Base-by-base conservation (phyloP, 2,888 invertebrate species). In the Drosophila paramelanica region DNA sequence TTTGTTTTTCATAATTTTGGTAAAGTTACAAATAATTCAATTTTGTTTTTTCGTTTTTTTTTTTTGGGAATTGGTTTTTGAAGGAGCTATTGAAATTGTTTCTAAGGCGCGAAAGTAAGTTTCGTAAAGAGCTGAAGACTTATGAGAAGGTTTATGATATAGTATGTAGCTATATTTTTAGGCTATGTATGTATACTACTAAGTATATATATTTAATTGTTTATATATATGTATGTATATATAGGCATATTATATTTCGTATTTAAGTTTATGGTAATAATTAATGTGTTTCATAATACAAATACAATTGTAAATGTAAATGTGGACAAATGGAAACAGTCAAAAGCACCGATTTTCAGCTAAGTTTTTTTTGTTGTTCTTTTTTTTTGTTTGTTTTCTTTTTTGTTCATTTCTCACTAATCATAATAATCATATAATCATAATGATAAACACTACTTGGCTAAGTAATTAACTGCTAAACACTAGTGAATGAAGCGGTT, bases 271-370 rank as follows among this genome's bases (percentile, higher is more conserved):
- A 53, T 55, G 47, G 23, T 70, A 46, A 66, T 65, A 74, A 73
- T 66, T 74, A 73, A 81, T 88, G 69, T 89, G 83, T 86, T 89
- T 88, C 87, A 80, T 82, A 89, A 90, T 90, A 90, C 90, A 87
- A 88, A 90, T 90, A 88, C 85, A 86, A 77, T 78, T 81, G 85
- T 85, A 87, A 81, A 73, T 88, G 88, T 86, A 89, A 89, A 74
- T 88, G 81, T 88, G 91, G 91, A 91, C 92, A 92, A 92, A 92
- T 92, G 91, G 89, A 91, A 91, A 90, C 91, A 92, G 92, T 91
- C 90, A 92, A 92, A 92, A 92, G 92, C 92, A 92, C 92, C 92
- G 92, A 92, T 92, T 91, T 92, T 92, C 92, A 92, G 92, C 92
- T 92, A 92, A 91, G 90, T 91, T 91, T 76, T 17, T 17, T 73